Evolutionary conservation across 2,113 vertebrate genomes (phyloP).

Genomic region (Melanocharis versteri): DNA sequence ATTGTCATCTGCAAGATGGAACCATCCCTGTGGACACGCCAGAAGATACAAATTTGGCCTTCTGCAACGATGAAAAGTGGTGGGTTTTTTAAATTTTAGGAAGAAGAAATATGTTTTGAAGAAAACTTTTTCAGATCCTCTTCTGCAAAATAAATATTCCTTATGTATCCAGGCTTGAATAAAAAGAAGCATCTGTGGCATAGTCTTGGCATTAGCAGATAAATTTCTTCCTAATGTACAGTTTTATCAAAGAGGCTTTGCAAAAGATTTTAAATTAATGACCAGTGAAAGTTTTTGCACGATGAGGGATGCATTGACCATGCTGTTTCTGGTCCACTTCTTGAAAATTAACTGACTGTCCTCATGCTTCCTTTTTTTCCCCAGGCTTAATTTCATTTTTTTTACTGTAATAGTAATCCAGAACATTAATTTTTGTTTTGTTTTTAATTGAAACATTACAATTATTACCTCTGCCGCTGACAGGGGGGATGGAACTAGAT

Average conservation of each 20-base stretch:
- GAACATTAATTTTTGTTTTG: background rate
- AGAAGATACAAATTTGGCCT: background rate
- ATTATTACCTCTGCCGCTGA: background rate
- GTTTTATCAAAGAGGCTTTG: background rate
- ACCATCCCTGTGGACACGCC: background rate
- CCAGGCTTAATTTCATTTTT: background rate
- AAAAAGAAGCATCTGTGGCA: background rate
- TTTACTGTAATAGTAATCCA: background rate
- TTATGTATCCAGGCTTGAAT: background rate
- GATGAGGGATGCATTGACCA: fast-evolving
- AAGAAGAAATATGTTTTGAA: background rate
- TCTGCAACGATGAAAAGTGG: background rate
- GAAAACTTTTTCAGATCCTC: background rate
- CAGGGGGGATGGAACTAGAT: background rate
- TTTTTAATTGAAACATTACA: background rate
- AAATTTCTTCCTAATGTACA: background rate
- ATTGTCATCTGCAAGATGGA: background rate
- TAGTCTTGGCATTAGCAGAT: background rate
- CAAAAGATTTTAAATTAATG: background rate
- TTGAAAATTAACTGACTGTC: background rate
- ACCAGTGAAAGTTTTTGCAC: background rate
- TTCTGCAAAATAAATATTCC: background rate
- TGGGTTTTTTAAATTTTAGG: background rate
- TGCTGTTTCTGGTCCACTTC: background rate
- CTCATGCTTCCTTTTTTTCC: background rate